phyloP scores from a whole-genome alignment of 2,888 invertebrate genomes.

The Napeogenes inachia region DNA sequence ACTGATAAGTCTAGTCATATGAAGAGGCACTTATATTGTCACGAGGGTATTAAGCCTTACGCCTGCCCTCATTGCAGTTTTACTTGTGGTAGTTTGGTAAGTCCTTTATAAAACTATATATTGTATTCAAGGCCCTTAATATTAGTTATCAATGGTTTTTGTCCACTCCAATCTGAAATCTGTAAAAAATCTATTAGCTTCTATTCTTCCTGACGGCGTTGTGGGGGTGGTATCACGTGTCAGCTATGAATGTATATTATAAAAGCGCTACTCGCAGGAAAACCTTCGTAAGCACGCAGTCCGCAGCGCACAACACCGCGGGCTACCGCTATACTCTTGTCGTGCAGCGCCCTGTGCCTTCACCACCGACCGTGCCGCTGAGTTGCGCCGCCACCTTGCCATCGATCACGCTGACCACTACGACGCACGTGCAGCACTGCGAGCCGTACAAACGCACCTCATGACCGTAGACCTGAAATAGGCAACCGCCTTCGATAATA shows the following conservation, averaged over 20 bases:
- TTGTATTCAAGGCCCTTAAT: too few species aligned
- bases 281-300: constrained; percentile 92
- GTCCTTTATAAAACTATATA: constrained; percentile 29
- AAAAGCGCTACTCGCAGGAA: constrained; percentile 73
- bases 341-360: constrained; percentile 71
- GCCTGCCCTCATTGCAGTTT: constrained; percentile 89
- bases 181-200: too few species aligned
- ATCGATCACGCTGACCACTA: constrained; percentile 75
- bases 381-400: constrained; percentile 81
- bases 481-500: neutral
- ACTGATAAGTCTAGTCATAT: constrained; percentile 83
- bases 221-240: too few species aligned
- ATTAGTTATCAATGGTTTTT: too few species aligned
- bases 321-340: constrained; percentile 88
- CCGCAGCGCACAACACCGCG: constrained; percentile 86
- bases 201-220: too few species aligned
- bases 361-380: constrained; percentile 81
- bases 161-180: too few species aligned
- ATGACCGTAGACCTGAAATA: constrained; percentile 37
- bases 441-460: constrained; percentile 55
- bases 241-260: too few species aligned
- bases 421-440: constrained; percentile 67
- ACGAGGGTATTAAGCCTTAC: constrained; percentile 90
- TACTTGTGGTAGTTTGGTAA: constrained; percentile 87
- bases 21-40: constrained; percentile 86